Evolutionary conservation across 1,140 invertebrate species (phyloP).

Genomic region (Helicorthomorpha holstii): DNA sequence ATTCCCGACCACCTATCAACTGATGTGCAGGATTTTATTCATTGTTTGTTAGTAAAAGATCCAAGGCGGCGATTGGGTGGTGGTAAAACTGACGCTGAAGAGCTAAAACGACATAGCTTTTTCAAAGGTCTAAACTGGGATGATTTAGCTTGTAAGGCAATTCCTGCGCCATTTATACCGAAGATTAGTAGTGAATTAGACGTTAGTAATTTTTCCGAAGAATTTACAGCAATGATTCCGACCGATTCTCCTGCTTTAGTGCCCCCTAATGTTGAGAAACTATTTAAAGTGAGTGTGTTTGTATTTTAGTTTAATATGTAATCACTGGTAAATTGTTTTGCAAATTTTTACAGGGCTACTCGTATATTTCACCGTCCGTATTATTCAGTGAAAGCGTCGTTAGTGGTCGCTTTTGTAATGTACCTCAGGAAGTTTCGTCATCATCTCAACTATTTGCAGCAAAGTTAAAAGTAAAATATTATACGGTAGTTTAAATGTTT

Average conservation of each 20-base stretch:
- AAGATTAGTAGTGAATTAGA: constrained; percentile 66
- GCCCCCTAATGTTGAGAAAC: constrained; percentile 64
- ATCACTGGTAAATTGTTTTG: background rate
- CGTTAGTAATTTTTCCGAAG: constrained; percentile 88
- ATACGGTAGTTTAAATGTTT: background rate
- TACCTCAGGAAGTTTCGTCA: constrained; percentile 29
- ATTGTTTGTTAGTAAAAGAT: constrained; percentile 69
- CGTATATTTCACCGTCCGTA: constrained; percentile 84
- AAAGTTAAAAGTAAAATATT: constrained; percentile 31
- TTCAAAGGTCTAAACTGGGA: constrained; percentile 63
- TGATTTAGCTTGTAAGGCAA: constrained; percentile 47
- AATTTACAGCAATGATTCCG: constrained; percentile 80
- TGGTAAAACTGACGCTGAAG: constrained; percentile 54
- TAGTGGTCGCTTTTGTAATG: constrained; percentile 45
- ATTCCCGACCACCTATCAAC: constrained; percentile 53
- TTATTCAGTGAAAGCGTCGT: constrained; percentile 70
- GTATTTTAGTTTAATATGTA: background rate
- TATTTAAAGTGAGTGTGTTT: constrained; percentile 49
- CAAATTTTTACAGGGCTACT: constrained; percentile 51
- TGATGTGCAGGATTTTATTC: constrained; percentile 45
- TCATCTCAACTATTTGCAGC: constrained; percentile 27
- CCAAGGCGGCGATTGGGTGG: constrained; percentile 67
- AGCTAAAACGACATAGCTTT: constrained; percentile 71
- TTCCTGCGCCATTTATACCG: constrained; percentile 65
- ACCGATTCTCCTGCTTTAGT: constrained; percentile 77